phyloP scores from a whole-genome alignment of 2,113 vertebrate genomes.

The Cardinalis cardinalis region DNA sequence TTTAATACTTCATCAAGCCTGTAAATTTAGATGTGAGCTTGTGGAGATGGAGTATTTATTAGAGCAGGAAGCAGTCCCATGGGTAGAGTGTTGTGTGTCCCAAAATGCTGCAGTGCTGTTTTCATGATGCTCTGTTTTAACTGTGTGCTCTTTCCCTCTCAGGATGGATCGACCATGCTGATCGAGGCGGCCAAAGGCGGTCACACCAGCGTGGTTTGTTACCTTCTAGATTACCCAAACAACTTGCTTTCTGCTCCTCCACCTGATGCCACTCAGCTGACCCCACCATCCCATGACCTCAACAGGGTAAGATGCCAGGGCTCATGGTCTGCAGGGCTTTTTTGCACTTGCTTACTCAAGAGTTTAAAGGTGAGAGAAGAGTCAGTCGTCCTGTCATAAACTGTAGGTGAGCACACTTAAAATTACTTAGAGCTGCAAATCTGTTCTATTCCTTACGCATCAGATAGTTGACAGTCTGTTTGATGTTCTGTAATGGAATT shows the following conservation, averaged over 20 bases:
- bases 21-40: not conserved
- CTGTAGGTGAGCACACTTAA: not conserved
- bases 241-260: conserved; percentile 96
- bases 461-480: too few relatives aligned
- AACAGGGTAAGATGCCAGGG: conserved; percentile 86
- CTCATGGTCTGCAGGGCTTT: not conserved
- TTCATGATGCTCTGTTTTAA: not conserved
- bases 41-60: not conserved
- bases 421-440: not conserved
- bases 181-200: conserved; percentile 99
- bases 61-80: too few relatives aligned
- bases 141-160: not conserved
- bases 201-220: conserved; percentile 98
- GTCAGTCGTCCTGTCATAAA: not conserved
- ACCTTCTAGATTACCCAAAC: conserved; percentile 97
- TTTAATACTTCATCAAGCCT: not conserved
- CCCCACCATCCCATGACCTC: conserved; percentile 94
- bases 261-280: conserved; percentile 94
- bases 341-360: not conserved
- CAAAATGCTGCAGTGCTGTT: not conserved
- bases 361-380: not conserved
- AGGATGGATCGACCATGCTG: conserved; percentile 98
- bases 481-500: not conserved
- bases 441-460: too few relatives aligned
- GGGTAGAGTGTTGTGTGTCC: rapidly evolving